These are phyloP conservation scores for Calliopum simillimum DNA, from an alignment of 2,888 invertebrate genomes.

Conservation along the genomic window DNA sequence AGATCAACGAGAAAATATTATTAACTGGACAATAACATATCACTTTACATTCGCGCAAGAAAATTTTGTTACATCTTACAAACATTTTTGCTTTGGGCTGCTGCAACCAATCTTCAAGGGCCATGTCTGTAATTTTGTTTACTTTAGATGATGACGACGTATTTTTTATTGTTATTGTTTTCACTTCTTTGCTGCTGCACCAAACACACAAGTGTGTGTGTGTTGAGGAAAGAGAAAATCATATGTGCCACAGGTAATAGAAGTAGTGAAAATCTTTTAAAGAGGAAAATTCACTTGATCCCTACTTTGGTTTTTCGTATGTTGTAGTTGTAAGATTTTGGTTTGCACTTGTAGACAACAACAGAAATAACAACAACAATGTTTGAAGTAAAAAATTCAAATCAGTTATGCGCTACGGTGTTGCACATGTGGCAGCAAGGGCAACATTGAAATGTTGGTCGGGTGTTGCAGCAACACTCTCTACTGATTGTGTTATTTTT, in stretches of 20 bases:
- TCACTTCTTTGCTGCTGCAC: background rate
- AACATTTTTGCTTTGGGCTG: background rate
- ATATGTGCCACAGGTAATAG: background rate
- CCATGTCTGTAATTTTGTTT: constrained; percentile 21
- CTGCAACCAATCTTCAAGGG: background rate
- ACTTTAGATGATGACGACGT: constrained; percentile 25
- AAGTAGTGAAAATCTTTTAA: constrained; percentile 47
- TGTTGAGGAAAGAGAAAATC: too few species aligned
- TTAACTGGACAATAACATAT: too few species aligned
- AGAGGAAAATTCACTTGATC: constrained; percentile 47
- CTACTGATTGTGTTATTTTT: constrained; percentile 37
- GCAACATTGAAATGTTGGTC: constrained; percentile 3
- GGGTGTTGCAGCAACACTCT: constrained; percentile 20
- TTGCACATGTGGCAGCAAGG: constrained; percentile 4
- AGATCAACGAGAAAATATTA: too few species aligned
- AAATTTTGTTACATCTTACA: too few species aligned
- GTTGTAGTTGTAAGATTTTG: too few species aligned
- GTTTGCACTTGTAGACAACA: constrained; percentile 12
- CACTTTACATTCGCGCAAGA: too few species aligned
- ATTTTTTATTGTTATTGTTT: background rate
- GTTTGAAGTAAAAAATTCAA: constrained; percentile 41
- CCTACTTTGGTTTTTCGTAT: constrained; percentile 11
- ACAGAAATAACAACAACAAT: too few species aligned
- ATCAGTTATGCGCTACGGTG: constrained; percentile 38
- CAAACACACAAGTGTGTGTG: too few species aligned